Conservation (phyloP, 2,797 vertebrate species). For the Rhyacichthys aspro region DNA sequence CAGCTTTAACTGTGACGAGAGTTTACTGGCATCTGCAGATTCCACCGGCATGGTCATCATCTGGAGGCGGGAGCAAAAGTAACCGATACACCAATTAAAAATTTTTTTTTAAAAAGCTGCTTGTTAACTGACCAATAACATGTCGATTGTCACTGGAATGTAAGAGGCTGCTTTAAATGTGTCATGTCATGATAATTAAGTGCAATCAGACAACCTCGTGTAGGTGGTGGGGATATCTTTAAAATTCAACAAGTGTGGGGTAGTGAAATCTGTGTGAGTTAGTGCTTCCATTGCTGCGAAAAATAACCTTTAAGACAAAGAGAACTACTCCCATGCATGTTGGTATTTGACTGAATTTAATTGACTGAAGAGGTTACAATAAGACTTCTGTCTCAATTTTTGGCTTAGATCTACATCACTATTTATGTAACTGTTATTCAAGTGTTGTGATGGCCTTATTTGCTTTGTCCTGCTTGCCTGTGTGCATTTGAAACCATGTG, state of each 20-base stretch:
- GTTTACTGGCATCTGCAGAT: slow-evolving; percentile 91
- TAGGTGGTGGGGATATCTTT: slow-evolving; percentile 54
- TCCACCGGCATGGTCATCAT: slow-evolving; percentile 94
- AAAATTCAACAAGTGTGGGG: slow-evolving; percentile 24
- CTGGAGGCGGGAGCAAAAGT: slow-evolving; percentile 95
- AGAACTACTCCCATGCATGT: slow-evolving; percentile 65
- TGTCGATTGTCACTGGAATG: slow-evolving; percentile 57
- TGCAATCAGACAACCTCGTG: slow-evolving; percentile 64
- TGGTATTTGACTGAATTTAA: slow-evolving; percentile 42
- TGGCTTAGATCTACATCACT: slow-evolving; percentile 63
- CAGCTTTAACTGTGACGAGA: slow-evolving; percentile 96
- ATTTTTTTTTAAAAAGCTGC: slow-evolving; percentile 20
- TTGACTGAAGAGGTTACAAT: slow-evolving; percentile 35
- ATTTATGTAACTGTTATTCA: slow-evolving; percentile 69
- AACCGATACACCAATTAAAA: slow-evolving; percentile 43
- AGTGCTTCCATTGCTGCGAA: slow-evolving; percentile 33
- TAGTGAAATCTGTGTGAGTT: slow-evolving; percentile 1
- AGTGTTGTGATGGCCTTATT: slow-evolving; percentile 55
- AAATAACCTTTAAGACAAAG: neutral
- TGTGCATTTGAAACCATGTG: slow-evolving; percentile 60
- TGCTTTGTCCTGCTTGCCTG: slow-evolving; percentile 60
- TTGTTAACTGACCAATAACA: slow-evolving; percentile 50
- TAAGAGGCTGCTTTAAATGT: slow-evolving; percentile 51
- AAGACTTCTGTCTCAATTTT: slow-evolving; percentile 51
- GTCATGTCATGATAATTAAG: slow-evolving; percentile 59